Evolutionary conservation across 2,888 invertebrate species (phyloP), one percentile per base, ranked within the genome.

Genomic region (Drosophila birchii): DNA sequence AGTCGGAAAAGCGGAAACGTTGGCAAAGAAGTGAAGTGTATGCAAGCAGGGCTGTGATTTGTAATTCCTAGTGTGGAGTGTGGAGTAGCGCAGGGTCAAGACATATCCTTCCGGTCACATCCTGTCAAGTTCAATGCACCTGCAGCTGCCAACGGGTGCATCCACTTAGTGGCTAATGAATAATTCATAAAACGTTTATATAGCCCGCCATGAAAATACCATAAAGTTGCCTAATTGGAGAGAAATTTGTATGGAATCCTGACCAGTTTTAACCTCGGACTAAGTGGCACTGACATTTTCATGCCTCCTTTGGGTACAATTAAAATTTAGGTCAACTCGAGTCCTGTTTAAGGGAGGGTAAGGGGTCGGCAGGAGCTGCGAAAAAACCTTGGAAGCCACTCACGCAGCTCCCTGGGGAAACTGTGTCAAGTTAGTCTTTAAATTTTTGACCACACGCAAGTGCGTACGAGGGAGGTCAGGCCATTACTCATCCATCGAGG

Each of bases 371-470:
- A 59, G 36, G 43, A 54, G 69, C n/a, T 38, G 23, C 55, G n/a
- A 38, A 71, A 47, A 71, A 49, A 51, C 73, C 68, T 69, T 57
- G 41, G 18, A 23, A 29, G 39, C 11, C 18, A 58, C 57, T 57
- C 70, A 57, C 70, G 68, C 68, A 70, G 49, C 57, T 69, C 68
- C 20, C 38, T 20, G 23, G 41, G 53, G 34, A 82, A 83, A 86
- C 67, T 83, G 88, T 88, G 83, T 88, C 83, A 83, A 82, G 78
- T 55, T 68, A 38, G 45, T 66, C 70, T 56, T 69, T 20, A 38
- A 79, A 44, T 59, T 51, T 51, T 66, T 63, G 56, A 62, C 23
- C 67, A 14, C 88, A 87, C 81, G 87, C 82, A 78, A 70, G 58
- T 47, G 39, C 69, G 51, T 62, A 63, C 20, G 23, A 36, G 0